Evolutionary conservation across 2,888 invertebrate genomes (phyloP), one percentile per base, ranked within the genome.

Genomic region (Monochamus alternatus): DNA sequence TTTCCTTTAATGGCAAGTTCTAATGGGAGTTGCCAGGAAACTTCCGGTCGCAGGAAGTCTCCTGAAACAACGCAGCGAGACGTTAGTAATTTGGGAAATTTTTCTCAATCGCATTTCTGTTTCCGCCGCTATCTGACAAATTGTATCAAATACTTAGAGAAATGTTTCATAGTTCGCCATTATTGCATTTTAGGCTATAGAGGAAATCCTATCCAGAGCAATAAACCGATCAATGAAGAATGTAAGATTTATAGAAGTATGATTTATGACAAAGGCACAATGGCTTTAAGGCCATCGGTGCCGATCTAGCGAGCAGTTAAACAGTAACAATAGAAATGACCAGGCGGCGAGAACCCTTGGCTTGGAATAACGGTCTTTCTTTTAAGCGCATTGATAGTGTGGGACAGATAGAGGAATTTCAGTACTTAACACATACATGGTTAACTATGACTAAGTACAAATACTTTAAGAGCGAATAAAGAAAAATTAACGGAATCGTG

Each of bases 231-330:
- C 71, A 71, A 71, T 71, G 63, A 62, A 30, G 82, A 84, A 85
- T 82, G 81, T 81, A 81, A 84, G 84, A 85, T 85, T 84, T 85
- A 85, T 85, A 81, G 84, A 82, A 81, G 82, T 83, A 84, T 84
- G 85, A 85, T 85, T 85, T 85, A 84, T 82, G 79, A 77, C 78
- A 71, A 74, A 75, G 76, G 83, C 81, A 84, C 83, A 84, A 84
- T 84, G 77, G 80, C 75, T 81, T 77, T 63, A 71, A 71, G 63
- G 52, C 71, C 63, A 71, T 71, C 71, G 71, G 63, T 51, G 71
- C 62, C 63, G 52, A 71, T 71, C 52, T 71, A 62, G 51, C 71
- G 62, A 71, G 71, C 71, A 52, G 71, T 62, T 71, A 43, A n/a
- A 31, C 63, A 63, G 62, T 59, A 71, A 71, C 71, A 71, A 71